phyloP scores from a whole-genome alignment of 2,888 invertebrate genomes.

The Pollenia labialis region DNA sequence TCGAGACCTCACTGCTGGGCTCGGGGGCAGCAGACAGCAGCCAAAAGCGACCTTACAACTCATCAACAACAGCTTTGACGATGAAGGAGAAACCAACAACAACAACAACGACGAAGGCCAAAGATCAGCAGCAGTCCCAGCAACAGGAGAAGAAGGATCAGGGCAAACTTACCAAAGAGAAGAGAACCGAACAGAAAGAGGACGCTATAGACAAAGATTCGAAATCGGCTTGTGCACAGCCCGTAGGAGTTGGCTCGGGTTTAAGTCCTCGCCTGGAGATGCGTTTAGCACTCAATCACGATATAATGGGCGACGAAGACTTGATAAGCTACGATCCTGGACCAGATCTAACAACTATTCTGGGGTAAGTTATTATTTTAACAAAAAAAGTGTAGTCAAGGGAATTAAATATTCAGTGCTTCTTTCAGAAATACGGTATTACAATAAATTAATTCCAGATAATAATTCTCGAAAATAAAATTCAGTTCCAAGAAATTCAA shows the following conservation, averaged over 20 bases:
- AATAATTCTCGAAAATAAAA: no score
- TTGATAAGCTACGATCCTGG: slow-evolving; percentile 85
- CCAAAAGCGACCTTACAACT: slow-evolving; percentile 79
- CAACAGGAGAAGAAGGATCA: slow-evolving; percentile 69
- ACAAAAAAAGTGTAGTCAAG: neutral
- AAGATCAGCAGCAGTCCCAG: slow-evolving; percentile 53
- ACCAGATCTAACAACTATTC: slow-evolving; percentile 84
- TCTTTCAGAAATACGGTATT: no score
- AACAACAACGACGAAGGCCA: slow-evolving; percentile 44
- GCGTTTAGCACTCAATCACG: slow-evolving; percentile 86
- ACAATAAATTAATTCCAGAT: no score
- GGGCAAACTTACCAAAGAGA: slow-evolving; percentile 59
- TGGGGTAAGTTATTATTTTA: slow-evolving; percentile 79
- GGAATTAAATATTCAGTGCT: no score
- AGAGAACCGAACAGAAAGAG: slow-evolving; percentile 24
- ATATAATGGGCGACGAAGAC: slow-evolving; percentile 86
- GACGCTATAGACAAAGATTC: slow-evolving; percentile 74
- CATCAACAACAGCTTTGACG: slow-evolving; percentile 83
- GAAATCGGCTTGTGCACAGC: slow-evolving; percentile 77
- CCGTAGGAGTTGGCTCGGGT: slow-evolving; percentile 81
- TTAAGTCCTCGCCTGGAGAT: slow-evolving; percentile 89
- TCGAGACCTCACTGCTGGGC: slow-evolving; percentile 83
- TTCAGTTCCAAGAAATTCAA: no score
- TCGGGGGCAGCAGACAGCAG: slow-evolving; percentile 76
- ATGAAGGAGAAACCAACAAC: slow-evolving; percentile 75